Conservation (phyloP, 2,888 invertebrate species). For the Sesia bembeciformis region DNA sequence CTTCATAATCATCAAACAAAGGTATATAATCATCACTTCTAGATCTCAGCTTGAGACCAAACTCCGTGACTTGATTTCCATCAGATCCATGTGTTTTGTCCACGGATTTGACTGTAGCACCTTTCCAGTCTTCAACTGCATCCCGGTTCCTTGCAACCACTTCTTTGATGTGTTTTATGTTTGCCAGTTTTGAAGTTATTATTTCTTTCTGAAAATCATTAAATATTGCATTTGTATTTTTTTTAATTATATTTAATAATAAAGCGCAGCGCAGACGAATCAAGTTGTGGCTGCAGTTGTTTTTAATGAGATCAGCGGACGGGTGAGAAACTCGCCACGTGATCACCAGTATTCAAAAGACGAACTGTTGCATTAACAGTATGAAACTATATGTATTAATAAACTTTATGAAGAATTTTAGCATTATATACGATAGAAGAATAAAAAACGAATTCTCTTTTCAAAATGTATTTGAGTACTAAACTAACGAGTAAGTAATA, state of each 20-base stretch:
- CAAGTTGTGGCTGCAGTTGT: no score
- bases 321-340: no score
- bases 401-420: no score
- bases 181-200: slow-evolving; percentile 38
- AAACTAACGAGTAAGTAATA: no score
- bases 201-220: slow-evolving; percentile 44
- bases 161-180: slow-evolving; percentile 35
- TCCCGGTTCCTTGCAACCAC: slow-evolving; percentile 33
- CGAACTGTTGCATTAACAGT: no score
- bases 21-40: slow-evolving; percentile 55
- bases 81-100: slow-evolving; percentile 40
- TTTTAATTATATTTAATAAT: background rate
- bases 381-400: no score
- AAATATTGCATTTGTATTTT: background rate
- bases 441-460: no score
- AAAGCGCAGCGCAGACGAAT: background rate
- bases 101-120: slow-evolving; percentile 27
- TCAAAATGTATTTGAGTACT: no score
- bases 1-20: slow-evolving; percentile 54
- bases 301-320: no score
- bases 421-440: no score
- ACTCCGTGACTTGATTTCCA: slow-evolving; percentile 41
- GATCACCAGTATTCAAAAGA: no score
- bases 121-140: slow-evolving; percentile 32
- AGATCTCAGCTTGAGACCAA: slow-evolving; percentile 50